These are phyloP conservation scores for Slavum lentiscoides DNA, from an alignment of 2,888 invertebrate genomes.

Conservation along the genomic window DNA sequence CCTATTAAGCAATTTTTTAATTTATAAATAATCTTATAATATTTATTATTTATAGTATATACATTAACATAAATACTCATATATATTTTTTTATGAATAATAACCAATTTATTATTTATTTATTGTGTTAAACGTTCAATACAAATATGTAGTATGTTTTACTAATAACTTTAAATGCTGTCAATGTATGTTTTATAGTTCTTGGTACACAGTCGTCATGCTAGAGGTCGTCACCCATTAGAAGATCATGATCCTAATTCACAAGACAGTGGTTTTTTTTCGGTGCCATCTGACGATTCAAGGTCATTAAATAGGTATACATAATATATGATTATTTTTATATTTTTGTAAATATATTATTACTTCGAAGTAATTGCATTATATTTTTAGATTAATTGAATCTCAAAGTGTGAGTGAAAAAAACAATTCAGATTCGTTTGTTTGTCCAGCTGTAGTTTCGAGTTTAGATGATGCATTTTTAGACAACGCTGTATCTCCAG, in stretches of 20 bases:
- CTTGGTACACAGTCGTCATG: constrained; percentile 24
- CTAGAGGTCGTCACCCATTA: constrained; percentile 60
- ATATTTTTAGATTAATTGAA: constrained; percentile 41
- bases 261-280: constrained; percentile 66
- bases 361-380: not conserved
- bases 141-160: not conserved
- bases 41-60: too few species aligned
- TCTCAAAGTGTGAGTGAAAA: constrained; percentile 14
- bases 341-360: not conserved
- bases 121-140: not conserved
- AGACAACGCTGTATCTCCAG: constrained; percentile 32
- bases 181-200: constrained; percentile 21
- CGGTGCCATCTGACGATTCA: constrained; percentile 56
- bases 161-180: not conserved
- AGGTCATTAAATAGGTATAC: constrained; percentile 52
- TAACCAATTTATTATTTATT: not conserved
- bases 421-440: constrained; percentile 8
- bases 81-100: too few species aligned
- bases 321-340: not conserved
- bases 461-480: constrained; percentile 24
- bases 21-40: too few species aligned
- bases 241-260: constrained; percentile 65
- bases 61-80: too few species aligned
- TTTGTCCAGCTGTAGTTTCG: not conserved
- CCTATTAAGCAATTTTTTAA: too few species aligned